Evolutionary conservation across 2,888 invertebrate species (phyloP), one percentile per base, ranked within the genome.

Genomic region (Andrena marginata): DNA sequence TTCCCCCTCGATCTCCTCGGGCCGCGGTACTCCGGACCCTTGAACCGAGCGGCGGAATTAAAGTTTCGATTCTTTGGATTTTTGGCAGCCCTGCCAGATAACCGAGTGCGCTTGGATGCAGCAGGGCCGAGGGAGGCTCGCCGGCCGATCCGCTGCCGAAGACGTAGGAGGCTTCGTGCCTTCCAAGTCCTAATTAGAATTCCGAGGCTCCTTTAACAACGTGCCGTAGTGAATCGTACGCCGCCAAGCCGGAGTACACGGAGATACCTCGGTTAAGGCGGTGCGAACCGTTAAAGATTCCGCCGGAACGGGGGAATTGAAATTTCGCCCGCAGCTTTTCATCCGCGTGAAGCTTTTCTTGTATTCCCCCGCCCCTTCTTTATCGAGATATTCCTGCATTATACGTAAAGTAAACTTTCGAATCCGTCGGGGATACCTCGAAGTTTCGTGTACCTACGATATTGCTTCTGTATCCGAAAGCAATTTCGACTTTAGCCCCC

Each of bases 401-500:
- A 80, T 64, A 54, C 72, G 62, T 62, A 75, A 82, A 65, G 62
- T 49, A 60, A 73, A 65, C 67, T 67, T 60, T 10, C 51, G 65
- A 65, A 63, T 75, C 35, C 51, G 20, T 54, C 64, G 64, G 33
- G 29, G 62, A 59, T 33, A 23, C 42, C 51, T 26, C 51, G 29
- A 76, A 83, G 71, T 77, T 71, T 60, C 62, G 65, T 13, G 67
- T 59, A 62, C 42, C 75, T 67, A 68, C 59, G 74, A 72, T 82
- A 64, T 78, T 81, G 77, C 80, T 65, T 67, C 60, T 71, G 75
- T 85, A 83, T 82, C 82, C 80, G 76, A 68, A 81, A 85, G 73
- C 85, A 86, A 88, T 88, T 87, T 87, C 75, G 77, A 77, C 82
- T 82, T 76, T 74, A 80, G 67, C 77, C 83, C 77, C 75, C 31